phyloP scores from a whole-genome alignment of 2,113 vertebrate genomes.

The Empidonax alnorum region DNA sequence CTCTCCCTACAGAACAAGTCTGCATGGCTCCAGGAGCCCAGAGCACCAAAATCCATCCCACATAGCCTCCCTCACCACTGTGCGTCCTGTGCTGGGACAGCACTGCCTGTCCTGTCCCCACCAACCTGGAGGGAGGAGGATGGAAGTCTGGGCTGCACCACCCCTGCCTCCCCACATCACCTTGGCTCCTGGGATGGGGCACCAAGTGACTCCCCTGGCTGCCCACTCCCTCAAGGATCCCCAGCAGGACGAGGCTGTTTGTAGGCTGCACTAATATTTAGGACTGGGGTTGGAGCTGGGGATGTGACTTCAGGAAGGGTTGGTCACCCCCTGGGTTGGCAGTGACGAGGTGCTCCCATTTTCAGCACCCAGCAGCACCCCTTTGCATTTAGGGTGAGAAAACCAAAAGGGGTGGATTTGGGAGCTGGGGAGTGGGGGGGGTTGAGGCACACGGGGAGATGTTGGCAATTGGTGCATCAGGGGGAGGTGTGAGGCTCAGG shows the following conservation, averaged over 20 bases:
- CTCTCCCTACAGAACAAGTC: neutral
- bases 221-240: neutral
- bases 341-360: neutral
- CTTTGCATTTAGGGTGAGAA: neutral
- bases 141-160: neutral
- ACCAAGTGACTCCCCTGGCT: neutral
- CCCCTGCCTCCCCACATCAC: neutral
- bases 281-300: neutral
- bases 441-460: neutral
- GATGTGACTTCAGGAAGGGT: neutral
- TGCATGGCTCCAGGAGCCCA: neutral
- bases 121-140: neutral
- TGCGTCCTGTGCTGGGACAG: neutral
- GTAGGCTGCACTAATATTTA: slow-evolving; percentile 21
- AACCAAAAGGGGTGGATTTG: neutral
- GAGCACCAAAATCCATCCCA: neutral
- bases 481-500: neutral
- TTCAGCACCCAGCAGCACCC: neutral
- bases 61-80: neutral
- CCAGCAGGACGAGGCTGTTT: neutral
- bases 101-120: neutral
- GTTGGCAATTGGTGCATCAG: neutral
- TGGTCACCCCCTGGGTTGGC: neutral
- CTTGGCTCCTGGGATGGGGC: accelerated
- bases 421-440: neutral